Evolutionary conservation across 2,888 invertebrate species (phyloP), one percentile per base, ranked within the genome.

Genomic region (Drosophila crucigera): DNA sequence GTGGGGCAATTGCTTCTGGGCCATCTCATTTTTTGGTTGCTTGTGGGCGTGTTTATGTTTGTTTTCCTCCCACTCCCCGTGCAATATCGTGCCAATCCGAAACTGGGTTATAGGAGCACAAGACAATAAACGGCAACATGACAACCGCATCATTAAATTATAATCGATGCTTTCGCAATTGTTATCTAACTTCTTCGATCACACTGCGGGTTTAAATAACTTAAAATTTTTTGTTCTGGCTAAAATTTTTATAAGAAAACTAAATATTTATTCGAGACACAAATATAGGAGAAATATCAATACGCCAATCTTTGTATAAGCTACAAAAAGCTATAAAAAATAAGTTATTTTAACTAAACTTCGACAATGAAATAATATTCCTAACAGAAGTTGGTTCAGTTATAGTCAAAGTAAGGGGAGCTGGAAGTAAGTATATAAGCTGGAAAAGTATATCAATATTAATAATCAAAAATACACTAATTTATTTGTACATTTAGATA

Each of bases 1-100:
- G 82, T 90, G 79, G 82, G 78, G 78, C 90, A 87, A 87, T 83
- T 83, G 86, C 77, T 85, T 83, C 71, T 67, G 66, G 63, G 77
- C 53, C 62, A 78, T 72, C 68, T 70, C 5, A 19, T 50, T 39
- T 53, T 74, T 67, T 56, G 41, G 37, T 25, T 58, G 64, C 30
- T 54, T 65, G 41, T 43, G 68, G 58, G 56, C 25, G 52, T 31
- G 10, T 33, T 56, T 56, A 7, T 56, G 31, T 58, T 61, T 68
- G 33, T 43, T 63, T 65, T 49, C 35, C 41, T 43, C 39, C 54
- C 47, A 50, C 16, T 60, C 54, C 63, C 54, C 64, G 66, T 74
- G 63, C 78, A 84, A 59, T 77, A 67, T 67, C 68, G 58, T 75
- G 54, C 50, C 55, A 63, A 35, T 41, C 60, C 30, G 37, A 72